These are phyloP conservation scores for Drosophila elegans DNA, from an alignment of 1,140 invertebrate genomes.

Conservation along the genomic window DNA sequence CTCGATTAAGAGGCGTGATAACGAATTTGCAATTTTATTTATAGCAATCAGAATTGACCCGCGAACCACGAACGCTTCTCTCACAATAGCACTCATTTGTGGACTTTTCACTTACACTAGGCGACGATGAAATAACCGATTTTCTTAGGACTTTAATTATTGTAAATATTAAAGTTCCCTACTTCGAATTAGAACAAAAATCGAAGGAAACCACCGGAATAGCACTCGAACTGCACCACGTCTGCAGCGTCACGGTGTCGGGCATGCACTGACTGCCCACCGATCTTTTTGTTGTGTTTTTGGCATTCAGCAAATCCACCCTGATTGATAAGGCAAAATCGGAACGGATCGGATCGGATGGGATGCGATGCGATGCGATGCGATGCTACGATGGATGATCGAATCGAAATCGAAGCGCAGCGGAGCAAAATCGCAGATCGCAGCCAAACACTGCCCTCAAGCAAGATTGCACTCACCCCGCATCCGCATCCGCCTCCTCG, in stretches of 20 bases:
- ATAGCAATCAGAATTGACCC: constrained; percentile 62
- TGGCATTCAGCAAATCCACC: constrained; percentile 72
- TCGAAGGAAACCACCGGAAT: constrained; percentile 11
- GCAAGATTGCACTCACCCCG: constrained; percentile 60
- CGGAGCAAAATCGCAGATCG: constrained; percentile 57
- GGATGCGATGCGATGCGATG: constrained; percentile 18
- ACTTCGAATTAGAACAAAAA: neutral
- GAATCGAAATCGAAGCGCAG: constrained; percentile 59
- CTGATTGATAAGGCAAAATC: constrained; percentile 73
- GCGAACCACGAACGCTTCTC: constrained; percentile 16
- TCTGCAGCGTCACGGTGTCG: constrained; percentile 69
- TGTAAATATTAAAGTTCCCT: neutral
- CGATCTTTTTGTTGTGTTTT: constrained; percentile 65
- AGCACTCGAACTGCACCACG: constrained; percentile 64
- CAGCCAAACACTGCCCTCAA: constrained; percentile 63
- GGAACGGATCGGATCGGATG: constrained; percentile 33
- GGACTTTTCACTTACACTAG: constrained; percentile 36
- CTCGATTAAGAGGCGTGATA: constrained; percentile 68
- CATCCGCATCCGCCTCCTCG: constrained; percentile 39
- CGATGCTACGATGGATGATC: constrained; percentile 15
- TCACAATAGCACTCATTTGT: constrained; percentile 29
- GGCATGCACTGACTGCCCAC: constrained; percentile 68
- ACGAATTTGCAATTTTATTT: constrained; percentile 65
- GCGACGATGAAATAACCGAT: constrained; percentile 30
- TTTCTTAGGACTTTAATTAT: neutral